Evolutionary conservation across 2,888 invertebrate genomes (phyloP).

Genomic region (Cosmopolites sordidus): DNA sequence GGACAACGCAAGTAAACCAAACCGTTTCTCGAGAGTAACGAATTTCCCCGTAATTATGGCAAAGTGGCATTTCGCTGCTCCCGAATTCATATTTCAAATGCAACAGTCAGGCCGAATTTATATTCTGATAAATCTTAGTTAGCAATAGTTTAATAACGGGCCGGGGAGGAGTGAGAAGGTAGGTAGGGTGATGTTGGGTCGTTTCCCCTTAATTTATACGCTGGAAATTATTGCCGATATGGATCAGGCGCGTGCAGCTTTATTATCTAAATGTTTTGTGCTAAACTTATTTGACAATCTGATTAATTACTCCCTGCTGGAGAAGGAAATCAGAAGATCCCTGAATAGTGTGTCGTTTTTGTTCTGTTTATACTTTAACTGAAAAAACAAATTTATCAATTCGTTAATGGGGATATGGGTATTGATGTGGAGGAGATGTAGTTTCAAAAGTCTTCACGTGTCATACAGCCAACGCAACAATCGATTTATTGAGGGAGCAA

Average conservation of each 20-base stretch:
- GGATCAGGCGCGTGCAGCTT: background rate
- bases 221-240: background rate
- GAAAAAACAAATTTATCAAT: too few relatives aligned
- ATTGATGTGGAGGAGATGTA: too few relatives aligned
- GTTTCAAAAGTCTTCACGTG: too few relatives aligned
- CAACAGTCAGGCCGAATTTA: conserved; percentile 17
- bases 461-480: too few relatives aligned
- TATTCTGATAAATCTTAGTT: conserved; percentile 20
- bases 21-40: conserved; percentile 3
- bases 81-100: conserved; percentile 21
- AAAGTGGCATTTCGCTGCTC: conserved; percentile 14
- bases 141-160: conserved; percentile 21
- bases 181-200: background rate
- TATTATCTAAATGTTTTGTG: too few relatives aligned
- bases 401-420: too few relatives aligned
- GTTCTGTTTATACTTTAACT: too few relatives aligned
- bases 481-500: too few relatives aligned
- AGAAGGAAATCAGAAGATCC: too few relatives aligned
- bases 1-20: background rate
- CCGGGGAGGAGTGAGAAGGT: background rate
- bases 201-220: background rate
- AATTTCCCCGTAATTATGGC: conserved; percentile 18
- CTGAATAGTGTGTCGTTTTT: too few relatives aligned
- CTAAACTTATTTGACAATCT: too few relatives aligned
- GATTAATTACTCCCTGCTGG: too few relatives aligned